Evolutionary conservation across 2,888 invertebrate genomes (phyloP).

Genomic region (Dilophus febrilis): DNA sequence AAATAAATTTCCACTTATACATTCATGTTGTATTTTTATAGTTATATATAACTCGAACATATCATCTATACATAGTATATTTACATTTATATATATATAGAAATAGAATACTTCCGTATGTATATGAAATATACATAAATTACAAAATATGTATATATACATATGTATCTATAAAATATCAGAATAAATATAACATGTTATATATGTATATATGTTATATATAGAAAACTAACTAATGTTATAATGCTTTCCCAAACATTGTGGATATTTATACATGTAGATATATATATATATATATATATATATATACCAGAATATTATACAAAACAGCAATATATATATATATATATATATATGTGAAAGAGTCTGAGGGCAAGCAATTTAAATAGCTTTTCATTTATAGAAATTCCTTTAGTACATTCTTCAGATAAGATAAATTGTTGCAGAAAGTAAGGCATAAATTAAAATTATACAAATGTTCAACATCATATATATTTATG

Average conservation of each 20-base stretch:
- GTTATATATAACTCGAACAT: too few species aligned
- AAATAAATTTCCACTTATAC: conserved; percentile 1
- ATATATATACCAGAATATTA: background rate
- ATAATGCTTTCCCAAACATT: too few species aligned
- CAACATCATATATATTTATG: too few species aligned
- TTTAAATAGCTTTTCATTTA: conserved; percentile 6
- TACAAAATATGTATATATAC: too few species aligned
- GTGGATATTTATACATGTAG: too few species aligned
- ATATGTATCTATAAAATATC: too few species aligned
- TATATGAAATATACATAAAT: too few species aligned
- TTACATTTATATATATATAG: background rate
- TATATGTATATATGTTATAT: too few species aligned
- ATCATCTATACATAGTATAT: too few species aligned
- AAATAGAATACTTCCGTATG: background rate
- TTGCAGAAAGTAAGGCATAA: conserved; percentile 4
- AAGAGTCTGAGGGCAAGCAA: conserved; percentile 4
- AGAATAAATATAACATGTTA: too few species aligned
- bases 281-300: too few species aligned
- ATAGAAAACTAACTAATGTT: too few species aligned
- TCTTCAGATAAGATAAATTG: conserved; percentile 6
- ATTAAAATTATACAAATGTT: background rate
- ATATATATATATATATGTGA: background rate
- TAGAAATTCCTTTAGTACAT: conserved; percentile 5
- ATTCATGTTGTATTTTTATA: background rate
- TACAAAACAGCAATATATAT: background rate